Evolutionary conservation across 2,113 vertebrate species (phyloP).

Genomic region (Pungitius pungitius): DNA sequence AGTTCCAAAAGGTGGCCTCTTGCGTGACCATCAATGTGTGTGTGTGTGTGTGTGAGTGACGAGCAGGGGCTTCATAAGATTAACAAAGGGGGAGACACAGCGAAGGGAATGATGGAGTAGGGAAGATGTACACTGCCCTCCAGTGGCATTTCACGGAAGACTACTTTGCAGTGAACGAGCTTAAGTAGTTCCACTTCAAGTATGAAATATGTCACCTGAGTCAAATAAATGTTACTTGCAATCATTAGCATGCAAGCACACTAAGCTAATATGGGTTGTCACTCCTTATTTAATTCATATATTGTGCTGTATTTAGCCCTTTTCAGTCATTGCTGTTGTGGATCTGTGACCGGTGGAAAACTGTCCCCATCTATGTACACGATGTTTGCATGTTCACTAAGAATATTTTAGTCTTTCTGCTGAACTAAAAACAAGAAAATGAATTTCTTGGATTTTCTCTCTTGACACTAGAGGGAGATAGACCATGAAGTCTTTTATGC

Average conservation of each 20-base stretch:
- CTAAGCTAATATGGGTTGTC: not conserved
- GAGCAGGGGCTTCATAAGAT: conserved; percentile 20
- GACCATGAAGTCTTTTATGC: not conserved
- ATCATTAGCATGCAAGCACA: not conserved
- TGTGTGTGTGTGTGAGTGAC: not conserved
- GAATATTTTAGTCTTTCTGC: not conserved
- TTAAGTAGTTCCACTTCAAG: not conserved
- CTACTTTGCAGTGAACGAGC: not conserved
- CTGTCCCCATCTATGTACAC: not conserved
- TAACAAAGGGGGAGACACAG: conserved; percentile 15
- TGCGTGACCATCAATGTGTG: not conserved
- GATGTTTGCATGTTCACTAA: too few relatives aligned
- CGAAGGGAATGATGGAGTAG: not conserved
- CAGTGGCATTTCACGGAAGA: conserved; percentile 40
- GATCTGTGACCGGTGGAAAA: not conserved
- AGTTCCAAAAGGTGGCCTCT: conserved; percentile 14
- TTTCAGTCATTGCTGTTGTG: too few relatives aligned
- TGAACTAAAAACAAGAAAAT: not conserved
- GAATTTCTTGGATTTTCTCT: not conserved
- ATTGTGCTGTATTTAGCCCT: not conserved
- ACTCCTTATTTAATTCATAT: not conserved
- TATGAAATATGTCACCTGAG: not conserved
- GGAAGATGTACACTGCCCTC: conserved; percentile 66
- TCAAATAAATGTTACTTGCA: not conserved
- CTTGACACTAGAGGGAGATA: conserved; percentile 54